Conservation (phyloP, 2,113 vertebrate species). For the Ahaetulla prasina region DNA sequence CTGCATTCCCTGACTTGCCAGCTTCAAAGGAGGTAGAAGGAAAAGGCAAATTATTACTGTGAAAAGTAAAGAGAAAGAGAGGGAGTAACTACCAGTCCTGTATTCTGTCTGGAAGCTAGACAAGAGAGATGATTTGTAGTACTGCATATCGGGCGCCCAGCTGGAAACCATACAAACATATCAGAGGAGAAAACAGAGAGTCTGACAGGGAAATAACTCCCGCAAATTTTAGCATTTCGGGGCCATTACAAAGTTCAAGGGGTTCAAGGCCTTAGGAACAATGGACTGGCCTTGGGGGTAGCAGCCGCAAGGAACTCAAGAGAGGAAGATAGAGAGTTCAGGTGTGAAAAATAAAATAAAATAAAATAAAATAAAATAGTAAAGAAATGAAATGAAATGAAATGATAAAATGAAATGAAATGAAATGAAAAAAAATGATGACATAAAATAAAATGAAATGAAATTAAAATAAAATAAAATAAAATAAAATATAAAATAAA, state of each 20-base stretch:
- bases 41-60: background rate
- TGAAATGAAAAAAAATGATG: too few species aligned
- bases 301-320: background rate
- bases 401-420: too few species aligned
- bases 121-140: background rate
- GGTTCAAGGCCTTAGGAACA: background rate
- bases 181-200: background rate
- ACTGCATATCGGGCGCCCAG: background rate
- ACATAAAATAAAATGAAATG: too few species aligned
- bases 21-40: background rate
- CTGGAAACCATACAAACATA: background rate
- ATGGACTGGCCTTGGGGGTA: background rate
- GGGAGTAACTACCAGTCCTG: background rate
- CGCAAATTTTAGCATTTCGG: background rate
- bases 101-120: background rate
- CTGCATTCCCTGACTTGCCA: background rate
- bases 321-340: background rate
- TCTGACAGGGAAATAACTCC: background rate
- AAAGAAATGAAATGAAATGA: background rate
- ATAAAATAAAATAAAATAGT: too few species aligned
- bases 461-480: too few species aligned
- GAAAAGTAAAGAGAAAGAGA: background rate
- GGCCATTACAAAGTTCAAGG: background rate
- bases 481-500: too few species aligned
- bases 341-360: too few species aligned